Base-by-base conservation (phyloP, 1,140 invertebrate genomes). In the Brachionus paranguensis region DNA sequence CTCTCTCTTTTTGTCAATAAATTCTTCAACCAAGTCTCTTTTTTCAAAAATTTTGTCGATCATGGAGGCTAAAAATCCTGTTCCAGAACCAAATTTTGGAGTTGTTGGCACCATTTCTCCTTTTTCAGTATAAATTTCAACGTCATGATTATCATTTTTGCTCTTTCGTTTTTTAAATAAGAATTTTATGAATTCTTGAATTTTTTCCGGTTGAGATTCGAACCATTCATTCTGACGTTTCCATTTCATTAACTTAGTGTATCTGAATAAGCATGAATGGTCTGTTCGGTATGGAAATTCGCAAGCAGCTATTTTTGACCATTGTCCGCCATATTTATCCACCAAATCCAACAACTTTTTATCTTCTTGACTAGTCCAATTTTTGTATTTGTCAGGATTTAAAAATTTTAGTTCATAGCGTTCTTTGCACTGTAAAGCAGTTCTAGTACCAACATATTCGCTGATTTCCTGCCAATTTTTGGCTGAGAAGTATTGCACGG, bases 391-490 rank as follows among this genome's bases (percentile, higher is more conserved):
- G n/a, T 81, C 64, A 10, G 78, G 78, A 81, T 81, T 81, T 17
- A 64, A 47, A 27, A 43, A 81, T 47, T 81, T 81, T 20, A 64
- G 33, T 24, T 81, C 78, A 47, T 81, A 81, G 33, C 78, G 78
- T 68, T 81, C 78, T 47, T 81, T 81, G 14, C 78, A 81, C 27
- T 81, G 78, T 33, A 81, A 27, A 33, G 78, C 53, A 41, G 78
- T 81, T 64, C 78, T 60, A 11, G 78, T 29, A 12, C 78, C 78
- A 43, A 81, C 41, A 14, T 81, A 81, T 68, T 81, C 78, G 12
- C 78, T 81, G n/a, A 81, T 64, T 47, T 81, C 78, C 37, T 81
- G 78, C 78, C 78, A 81, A 47, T 81, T 81, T 27, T 64, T 81
- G 27, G 53, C 43, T 20, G 53, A 60, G n/a, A 43, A 68, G 37